These are phyloP conservation scores for Carettochelys insculpta DNA, from an alignment of 2,113 vertebrate species.

Conservation along the genomic window DNA sequence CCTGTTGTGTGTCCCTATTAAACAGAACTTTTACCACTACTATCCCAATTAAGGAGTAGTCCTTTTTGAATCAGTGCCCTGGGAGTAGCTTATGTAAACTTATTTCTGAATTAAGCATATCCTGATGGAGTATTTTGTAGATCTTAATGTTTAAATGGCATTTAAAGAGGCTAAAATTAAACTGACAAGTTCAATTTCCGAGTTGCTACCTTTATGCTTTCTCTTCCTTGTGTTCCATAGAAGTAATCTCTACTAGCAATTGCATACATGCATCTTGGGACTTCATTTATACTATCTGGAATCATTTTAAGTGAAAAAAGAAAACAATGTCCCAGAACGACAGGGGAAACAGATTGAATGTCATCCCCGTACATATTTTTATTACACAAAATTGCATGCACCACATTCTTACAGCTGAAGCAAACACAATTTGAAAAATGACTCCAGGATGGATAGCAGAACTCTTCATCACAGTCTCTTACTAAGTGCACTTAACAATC, in stretches of 20 bases:
- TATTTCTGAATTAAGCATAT: neutral
- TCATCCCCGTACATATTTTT: neutral
- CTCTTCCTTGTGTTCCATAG: neutral
- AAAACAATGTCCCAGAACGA: neutral
- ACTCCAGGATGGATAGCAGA: conserved; percentile 1
- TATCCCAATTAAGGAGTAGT: neutral
- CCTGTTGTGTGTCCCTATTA: neutral
- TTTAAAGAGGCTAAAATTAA: neutral
- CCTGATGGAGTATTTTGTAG: neutral
- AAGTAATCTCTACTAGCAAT: neutral
- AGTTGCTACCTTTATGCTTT: neutral
- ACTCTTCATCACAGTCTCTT: conserved; percentile 18
- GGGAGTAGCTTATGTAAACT: neutral
- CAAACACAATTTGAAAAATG: conserved; percentile 29
- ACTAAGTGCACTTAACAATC: neutral
- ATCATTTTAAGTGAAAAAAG: neutral
- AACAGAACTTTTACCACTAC: neutral
- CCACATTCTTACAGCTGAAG: neutral
- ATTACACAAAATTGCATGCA: conserved; percentile 10
- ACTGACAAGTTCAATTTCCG: neutral
- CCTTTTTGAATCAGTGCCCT: neutral
- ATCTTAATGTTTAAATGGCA: neutral
- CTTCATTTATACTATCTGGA: neutral
- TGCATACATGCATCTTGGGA: conserved; percentile 6
- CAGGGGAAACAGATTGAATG: neutral